Base-by-base conservation (phyloP, 2,888 invertebrate species). In the Melinaea menophilus region DNA sequence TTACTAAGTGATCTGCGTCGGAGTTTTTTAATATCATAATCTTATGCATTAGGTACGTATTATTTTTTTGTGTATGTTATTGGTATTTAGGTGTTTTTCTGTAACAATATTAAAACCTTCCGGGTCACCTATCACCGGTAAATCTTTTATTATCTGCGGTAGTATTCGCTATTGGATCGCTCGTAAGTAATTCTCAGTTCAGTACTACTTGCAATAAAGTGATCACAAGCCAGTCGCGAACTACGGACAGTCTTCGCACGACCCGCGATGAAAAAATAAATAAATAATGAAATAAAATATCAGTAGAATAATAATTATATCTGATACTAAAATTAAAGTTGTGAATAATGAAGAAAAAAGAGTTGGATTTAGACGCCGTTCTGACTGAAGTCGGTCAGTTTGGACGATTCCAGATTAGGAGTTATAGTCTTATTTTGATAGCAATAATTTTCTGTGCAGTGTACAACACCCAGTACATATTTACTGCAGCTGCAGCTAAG, bases 311-410 rank as follows among this genome's bases (percentile, higher is more conserved):
- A 13, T 37, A 37, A 37, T 34, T 56, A 12, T 56, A 9, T 35
- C 9, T n/a, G 56, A 37, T 5, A 37, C 1, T 34, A 5, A 7
- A 22, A 35, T 9, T 41, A 9, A 41, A 41, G 11, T 37, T 56
- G 56, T 41, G 37, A 41, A 56, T 13, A 56, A 37, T 41, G 37
- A 56, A n/a, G 37, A 31, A 56, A 41, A 56, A 51, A 31, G 51
- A 51, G n/a, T 51, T 56, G 2, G 31, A 37, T 56, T 13, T 56
- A 13, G 56, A 56, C 22, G 41, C n/a, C 5, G 31, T 56, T 9
- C 31, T 56, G 41, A 5, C n/a, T 33, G 56, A 56, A 41, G 41
- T 56, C 4, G 56, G 56, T 2, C 56, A 56, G n/a, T 56, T 56
- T 13, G 56, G 56, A 5, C 37, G 37, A 13, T 56, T 34, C 31